These are phyloP conservation scores for Pungitius pungitius DNA, from an alignment of 2,113 vertebrate genomes.

Conservation along the genomic window DNA sequence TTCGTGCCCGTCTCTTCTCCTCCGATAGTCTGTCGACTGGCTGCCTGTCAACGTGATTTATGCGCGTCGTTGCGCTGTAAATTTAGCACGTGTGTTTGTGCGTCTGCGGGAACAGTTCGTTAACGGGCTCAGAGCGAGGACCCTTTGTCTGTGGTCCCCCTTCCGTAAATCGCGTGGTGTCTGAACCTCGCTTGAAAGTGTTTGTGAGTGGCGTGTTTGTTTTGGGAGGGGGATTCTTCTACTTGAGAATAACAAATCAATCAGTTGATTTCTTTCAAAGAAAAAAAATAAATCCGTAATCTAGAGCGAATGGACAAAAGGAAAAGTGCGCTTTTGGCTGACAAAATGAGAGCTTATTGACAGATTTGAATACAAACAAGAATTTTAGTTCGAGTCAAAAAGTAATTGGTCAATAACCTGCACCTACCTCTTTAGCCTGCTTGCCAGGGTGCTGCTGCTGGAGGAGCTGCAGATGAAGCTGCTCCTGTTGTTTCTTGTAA, in stretches of 20 bases:
- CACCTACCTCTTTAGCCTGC: constrained; percentile 94
- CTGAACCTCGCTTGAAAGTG: constrained; percentile 1
- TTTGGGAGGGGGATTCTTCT: fast-evolving
- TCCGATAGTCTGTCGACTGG: constrained; percentile 85
- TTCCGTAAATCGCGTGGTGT: constrained; percentile 27
- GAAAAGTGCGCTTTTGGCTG: neutral
- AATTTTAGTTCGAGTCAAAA: neutral
- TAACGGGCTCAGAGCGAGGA: constrained; percentile 38
- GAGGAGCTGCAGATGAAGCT: constrained; percentile 99
- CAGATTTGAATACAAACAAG: neutral
- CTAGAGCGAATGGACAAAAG: neutral
- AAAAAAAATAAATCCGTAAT: neutral
- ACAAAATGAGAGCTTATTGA: neutral
- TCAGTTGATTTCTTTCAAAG: neutral
- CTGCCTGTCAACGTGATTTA: constrained; percentile 96
- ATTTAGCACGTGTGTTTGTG: constrained; percentile 77
- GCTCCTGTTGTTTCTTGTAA: constrained; percentile 99
- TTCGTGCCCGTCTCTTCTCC: constrained; percentile 64
- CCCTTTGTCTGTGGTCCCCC: constrained; percentile 30
- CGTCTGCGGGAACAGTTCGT: constrained; percentile 36
- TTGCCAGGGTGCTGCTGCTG: constrained; percentile 97
- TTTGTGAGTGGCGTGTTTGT: constrained; percentile 4
- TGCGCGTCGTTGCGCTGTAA: constrained; percentile 86
- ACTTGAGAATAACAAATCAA: neutral
- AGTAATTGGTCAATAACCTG: neutral